Base-by-base conservation (phyloP, 2,888 invertebrate genomes). In the Eledone cirrhosa region DNA sequence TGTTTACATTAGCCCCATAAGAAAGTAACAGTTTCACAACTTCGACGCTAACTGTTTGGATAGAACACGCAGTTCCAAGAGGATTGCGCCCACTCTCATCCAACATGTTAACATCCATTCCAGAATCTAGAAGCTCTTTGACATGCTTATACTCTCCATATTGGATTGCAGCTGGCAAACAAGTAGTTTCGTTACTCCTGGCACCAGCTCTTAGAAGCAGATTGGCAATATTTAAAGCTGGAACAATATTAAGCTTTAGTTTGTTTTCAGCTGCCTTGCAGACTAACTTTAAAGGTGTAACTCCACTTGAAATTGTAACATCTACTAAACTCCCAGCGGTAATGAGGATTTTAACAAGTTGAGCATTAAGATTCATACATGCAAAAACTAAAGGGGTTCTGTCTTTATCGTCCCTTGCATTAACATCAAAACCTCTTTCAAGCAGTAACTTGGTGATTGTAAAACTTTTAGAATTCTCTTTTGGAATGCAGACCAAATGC, bases 81-180 rank as follows among this genome's bases (percentile, higher is more conserved):
- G 88, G 87, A 5, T 86, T 85, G 53, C 88, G 85, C 82, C 86
- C 83, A 78, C 86, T 87, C 79, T 88, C 86, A 81, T 88, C 88
- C 78, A 87, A 80, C 85, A 86, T 85, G 78, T 88, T 88, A 5
- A 88, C 85, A 80, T 88, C 86, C 88, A 88, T 88, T 5, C 87
- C 87, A 19, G 86, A 81, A 41, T 85, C 83, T 47, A 88, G 80
- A 11, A 88, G 81, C 74, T 88, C 86, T 78, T 83, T 82, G 8
- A 88, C 86, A 19, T 86, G 81, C 65, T 83, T 82, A 16, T 82
- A 80, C 63, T 86, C 85, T 31, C 86, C 84, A 48, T 85, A 85
- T 78, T 87, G 86, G 1, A 88, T 86, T 22, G 87, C 88, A 14
- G 87, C 83, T 2, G 88, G 88, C 19, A 88, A 81, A 31, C 87